Base-by-base conservation (phyloP, 2,888 invertebrate genomes). In the Tholera decimalis region DNA sequence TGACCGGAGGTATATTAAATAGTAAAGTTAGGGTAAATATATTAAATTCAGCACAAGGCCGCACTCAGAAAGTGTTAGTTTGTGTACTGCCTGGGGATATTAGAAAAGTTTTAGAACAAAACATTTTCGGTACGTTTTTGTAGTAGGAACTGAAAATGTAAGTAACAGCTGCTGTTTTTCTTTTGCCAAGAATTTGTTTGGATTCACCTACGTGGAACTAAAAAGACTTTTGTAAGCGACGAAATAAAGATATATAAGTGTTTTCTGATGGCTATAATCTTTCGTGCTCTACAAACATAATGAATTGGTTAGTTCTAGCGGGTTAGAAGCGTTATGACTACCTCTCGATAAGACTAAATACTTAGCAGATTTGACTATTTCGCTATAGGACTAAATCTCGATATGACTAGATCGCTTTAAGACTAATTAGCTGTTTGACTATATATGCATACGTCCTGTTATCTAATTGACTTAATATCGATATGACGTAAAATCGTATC, bases 61-160 rank as follows among this genome's bases (percentile, higher is more conserved):
- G 41, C 18, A n/a, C 47, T 47, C 26, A 50, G 15, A 50, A 28
- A 28, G 20, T 41, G 43, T 58, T 50, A 67, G 53, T 55, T 67
- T 26, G 41, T 41, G 37, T 24, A 26, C 53, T 43, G 66, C 53
- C 73, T 20, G 46, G 43, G 60, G 58, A 72, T 75, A 75, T 75
- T 77, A 72, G 41, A 59, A 75, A 75, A 75, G 59, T 77, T 77
- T 61, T 33, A 18, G 41, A 47, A 24, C 55, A 41, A 59, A 47
- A 72, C 41, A 64, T 60, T 72, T 75, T 72, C 49, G 33, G 24
- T 62, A 64, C 33, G 33, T 72, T 77, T 77, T 71, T 72, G 41
- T 55, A 41, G 22, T 5, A 18, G 39, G 18, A 50, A 59, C 50
- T 61, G 20, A 30, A 62, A 66, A 13, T 35, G 62, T 56, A 71